phyloP scores from a whole-genome alignment of 1,140 invertebrate species.

The Bathynomus jamesi region DNA sequence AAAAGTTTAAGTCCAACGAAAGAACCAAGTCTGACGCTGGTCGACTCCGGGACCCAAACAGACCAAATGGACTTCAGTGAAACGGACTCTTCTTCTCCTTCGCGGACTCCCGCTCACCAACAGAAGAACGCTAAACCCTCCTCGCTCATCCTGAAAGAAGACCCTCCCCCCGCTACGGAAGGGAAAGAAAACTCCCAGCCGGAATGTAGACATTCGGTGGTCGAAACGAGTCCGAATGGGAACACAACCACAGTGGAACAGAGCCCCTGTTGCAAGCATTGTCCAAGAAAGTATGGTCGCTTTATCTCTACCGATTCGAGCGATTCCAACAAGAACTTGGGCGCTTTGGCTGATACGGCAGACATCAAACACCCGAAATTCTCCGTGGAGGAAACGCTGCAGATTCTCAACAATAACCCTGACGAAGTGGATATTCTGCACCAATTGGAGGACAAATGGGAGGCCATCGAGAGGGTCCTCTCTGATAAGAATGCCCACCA shows the following conservation, averaged over 20 bases:
- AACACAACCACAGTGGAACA: conserved; percentile 19
- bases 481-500: conserved; percentile 24
- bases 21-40: conserved; percentile 25
- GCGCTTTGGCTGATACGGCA: conserved; percentile 12
- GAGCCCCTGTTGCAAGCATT: conserved; percentile 28
- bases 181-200: background rate
- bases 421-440: conserved; percentile 30
- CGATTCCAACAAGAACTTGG: conserved; percentile 29
- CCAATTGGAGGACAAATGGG: conserved; percentile 25
- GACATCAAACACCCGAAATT: conserved; percentile 7
- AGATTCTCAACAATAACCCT: conserved; percentile 27
- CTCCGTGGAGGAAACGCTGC: conserved; percentile 21
- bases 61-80: conserved; percentile 38
- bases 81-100: conserved; percentile 36
- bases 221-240: conserved; percentile 29
- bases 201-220: conserved; percentile 16
- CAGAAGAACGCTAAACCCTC: conserved; percentile 14
- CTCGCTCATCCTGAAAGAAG: background rate
- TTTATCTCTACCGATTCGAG: conserved; percentile 29
- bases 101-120: conserved; percentile 22
- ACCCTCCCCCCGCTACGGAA: background rate
- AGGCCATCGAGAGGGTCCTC: conserved; percentile 22
- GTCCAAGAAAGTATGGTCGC: conserved; percentile 22
- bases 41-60: conserved; percentile 39
- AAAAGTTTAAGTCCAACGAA: conserved; percentile 33